Evolutionary conservation across 2,888 invertebrate species (phyloP).

Genomic region (Tetrapedia diversipes): DNA sequence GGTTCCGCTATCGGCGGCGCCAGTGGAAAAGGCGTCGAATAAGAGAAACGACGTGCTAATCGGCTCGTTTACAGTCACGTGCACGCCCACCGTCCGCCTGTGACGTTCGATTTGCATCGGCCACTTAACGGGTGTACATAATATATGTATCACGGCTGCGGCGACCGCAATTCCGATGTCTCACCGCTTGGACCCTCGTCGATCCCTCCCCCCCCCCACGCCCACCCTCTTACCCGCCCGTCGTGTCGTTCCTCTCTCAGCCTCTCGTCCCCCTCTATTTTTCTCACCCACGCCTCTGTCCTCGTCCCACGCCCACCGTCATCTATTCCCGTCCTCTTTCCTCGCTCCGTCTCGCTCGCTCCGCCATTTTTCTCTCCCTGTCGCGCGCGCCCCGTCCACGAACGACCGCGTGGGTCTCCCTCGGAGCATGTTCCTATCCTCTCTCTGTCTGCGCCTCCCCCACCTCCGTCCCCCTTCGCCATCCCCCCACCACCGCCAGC

Average conservation of each 20-base stretch:
- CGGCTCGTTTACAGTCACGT: conserved; percentile 71
- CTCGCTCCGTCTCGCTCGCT: conserved; percentile 10
- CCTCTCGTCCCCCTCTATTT: conserved; percentile 45
- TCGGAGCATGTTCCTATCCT: conserved; percentile 40
- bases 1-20: conserved; percentile 51
- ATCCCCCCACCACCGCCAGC: no score
- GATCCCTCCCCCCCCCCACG: conserved; percentile 36
- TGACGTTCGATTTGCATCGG: conserved; percentile 74
- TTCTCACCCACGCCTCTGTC: conserved; percentile 46
- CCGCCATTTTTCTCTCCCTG: conserved; percentile 13
- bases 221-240: conserved; percentile 31
- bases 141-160: conserved; percentile 64
- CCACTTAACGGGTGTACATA: conserved; percentile 73
- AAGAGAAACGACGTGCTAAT: conserved; percentile 71
- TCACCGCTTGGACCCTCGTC: conserved; percentile 50
- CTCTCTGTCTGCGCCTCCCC: conserved; percentile 30
- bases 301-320: conserved; percentile 33
- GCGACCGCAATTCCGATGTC: conserved; percentile 63
- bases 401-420: conserved; percentile 21
- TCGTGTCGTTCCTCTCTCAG: conserved; percentile 23
- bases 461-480: conserved; percentile 25
- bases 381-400: conserved; percentile 21
- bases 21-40: conserved; percentile 69
- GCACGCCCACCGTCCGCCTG: conserved; percentile 69
- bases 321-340: conserved; percentile 25